Evolutionary conservation across 2,797 vertebrate species (phyloP).

Genomic region (Capromys pilorides): DNA sequence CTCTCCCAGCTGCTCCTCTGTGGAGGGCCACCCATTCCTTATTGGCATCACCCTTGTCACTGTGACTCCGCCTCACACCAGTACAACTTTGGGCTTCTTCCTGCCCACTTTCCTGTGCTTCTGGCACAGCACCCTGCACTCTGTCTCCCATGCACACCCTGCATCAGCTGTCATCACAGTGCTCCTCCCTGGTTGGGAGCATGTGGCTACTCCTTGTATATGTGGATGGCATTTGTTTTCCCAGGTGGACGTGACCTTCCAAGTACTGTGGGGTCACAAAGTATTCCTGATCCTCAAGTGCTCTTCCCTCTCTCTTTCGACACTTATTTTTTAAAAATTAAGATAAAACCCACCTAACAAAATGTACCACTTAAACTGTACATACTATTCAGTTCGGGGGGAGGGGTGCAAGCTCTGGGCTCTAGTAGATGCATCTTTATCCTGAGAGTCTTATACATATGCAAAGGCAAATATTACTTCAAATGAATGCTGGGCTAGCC

Average conservation of each 20-base stretch:
- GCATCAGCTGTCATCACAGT: not conserved
- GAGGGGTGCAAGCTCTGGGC: not conserved
- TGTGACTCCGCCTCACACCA: not conserved
- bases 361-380: not conserved
- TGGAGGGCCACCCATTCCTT: not conserved
- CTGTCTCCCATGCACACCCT: not conserved
- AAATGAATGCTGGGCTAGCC: not conserved
- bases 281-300: not conserved
- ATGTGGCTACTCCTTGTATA: fast-evolving
- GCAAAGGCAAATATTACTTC: not conserved
- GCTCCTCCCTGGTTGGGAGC: fast-evolving
- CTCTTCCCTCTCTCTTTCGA: not conserved
- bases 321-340: not conserved
- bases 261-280: not conserved
- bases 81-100: not conserved
- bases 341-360: not conserved
- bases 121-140: not conserved
- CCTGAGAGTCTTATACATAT: not conserved
- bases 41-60: not conserved
- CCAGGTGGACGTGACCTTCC: not conserved
- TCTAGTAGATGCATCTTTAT: not conserved
- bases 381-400: not conserved
- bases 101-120: not conserved
- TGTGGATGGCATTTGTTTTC: not conserved
- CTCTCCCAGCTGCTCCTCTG: not conserved